Conservation (phyloP, 1,140 invertebrate genomes). For the Sogatella furcifera region DNA sequence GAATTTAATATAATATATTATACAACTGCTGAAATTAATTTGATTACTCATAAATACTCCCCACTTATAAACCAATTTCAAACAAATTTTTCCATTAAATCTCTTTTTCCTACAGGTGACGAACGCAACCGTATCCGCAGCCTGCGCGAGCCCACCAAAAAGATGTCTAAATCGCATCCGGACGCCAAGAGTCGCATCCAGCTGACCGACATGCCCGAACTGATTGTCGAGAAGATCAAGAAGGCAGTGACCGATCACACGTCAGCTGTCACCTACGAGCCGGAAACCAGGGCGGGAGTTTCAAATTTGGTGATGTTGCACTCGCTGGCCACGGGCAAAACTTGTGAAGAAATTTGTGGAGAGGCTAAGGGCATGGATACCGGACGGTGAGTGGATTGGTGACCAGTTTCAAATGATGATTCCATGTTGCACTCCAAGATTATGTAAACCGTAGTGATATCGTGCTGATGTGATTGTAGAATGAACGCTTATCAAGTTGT, state of each 20-base stretch:
- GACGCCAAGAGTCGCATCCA: slow-evolving; percentile 69
- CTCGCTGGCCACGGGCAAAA: slow-evolving; percentile 55
- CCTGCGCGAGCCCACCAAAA: slow-evolving; percentile 71
- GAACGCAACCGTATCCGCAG: slow-evolving; percentile 56
- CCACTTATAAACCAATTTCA: no score
- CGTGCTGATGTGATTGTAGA: no score
- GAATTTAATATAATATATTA: no score
- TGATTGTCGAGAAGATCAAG: slow-evolving; percentile 69
- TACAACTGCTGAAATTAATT: no score
- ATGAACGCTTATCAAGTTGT: no score
- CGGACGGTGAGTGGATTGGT: slow-evolving; percentile 40
- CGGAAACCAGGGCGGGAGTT: slow-evolving; percentile 66
- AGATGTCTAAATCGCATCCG: slow-evolving; percentile 96
- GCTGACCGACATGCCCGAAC: slow-evolving; percentile 67
- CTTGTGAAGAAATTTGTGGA: slow-evolving; percentile 57
- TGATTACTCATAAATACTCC: no score
- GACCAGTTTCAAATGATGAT: no score
- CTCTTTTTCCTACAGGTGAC: slow-evolving; percentile 32
- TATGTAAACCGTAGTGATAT: no score
- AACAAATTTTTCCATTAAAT: no score
- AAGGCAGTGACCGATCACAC: slow-evolving; percentile 88
- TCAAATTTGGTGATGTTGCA: slow-evolving; percentile 83
- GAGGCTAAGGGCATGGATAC: slow-evolving; percentile 60
- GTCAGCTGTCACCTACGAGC: slow-evolving; percentile 72
- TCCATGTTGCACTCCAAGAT: no score